phyloP scores from a whole-genome alignment of 2,113 vertebrate species.

The Dicrurus megarhynchus region DNA sequence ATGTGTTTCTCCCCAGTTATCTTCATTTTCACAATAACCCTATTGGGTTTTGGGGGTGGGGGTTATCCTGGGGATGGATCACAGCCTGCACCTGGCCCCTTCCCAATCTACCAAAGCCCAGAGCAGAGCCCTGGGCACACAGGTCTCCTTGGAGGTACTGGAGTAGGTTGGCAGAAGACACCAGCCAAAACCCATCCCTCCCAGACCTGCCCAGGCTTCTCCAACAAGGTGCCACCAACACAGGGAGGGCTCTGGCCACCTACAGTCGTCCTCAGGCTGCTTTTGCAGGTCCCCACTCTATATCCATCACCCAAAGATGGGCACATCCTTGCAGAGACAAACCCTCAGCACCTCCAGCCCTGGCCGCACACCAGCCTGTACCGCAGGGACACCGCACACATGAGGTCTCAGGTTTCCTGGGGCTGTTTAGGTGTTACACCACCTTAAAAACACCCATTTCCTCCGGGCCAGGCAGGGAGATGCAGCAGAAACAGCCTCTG shows the following conservation, averaged over 20 bases:
- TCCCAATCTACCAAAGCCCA: background rate
- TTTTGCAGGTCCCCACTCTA: background rate
- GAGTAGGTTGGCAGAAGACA: background rate
- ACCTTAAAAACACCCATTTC: background rate
- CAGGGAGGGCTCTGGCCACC: background rate
- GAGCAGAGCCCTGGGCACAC: fast-evolving
- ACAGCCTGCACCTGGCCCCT: background rate
- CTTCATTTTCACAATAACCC: background rate
- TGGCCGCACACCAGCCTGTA: background rate
- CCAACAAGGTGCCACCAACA: background rate
- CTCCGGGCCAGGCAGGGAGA: background rate
- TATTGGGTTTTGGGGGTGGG: background rate
- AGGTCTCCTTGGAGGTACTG: background rate
- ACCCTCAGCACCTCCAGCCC: background rate
- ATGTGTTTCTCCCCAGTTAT: background rate
- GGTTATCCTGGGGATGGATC: background rate
- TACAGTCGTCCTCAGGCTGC: fast-evolving
- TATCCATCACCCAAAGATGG: background rate
- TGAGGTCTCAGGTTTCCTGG: background rate
- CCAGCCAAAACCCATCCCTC: background rate
- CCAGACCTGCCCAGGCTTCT: background rate
- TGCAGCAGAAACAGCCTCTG: background rate
- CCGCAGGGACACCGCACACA: background rate
- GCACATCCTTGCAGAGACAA: background rate
- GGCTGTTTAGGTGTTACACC: background rate